These are phyloP conservation scores for Clarias magur DNA, from an alignment of 2,113 vertebrate genomes.

Conservation along the genomic window DNA sequence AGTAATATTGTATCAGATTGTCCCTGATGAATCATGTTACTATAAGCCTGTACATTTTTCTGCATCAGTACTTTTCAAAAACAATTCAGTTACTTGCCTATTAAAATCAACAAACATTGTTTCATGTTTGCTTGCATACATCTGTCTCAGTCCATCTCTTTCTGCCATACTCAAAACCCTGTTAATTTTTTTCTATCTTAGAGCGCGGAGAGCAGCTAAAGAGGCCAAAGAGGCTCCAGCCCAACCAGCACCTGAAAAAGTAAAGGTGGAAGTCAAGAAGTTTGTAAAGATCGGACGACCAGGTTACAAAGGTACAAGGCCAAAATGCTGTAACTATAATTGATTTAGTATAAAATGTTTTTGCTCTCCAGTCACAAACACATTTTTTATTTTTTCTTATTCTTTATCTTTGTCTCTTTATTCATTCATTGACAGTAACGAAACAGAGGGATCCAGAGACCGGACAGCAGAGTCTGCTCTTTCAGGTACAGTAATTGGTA, in stretches of 20 bases:
- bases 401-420: neutral
- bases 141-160: neutral
- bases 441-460: slow-evolving; percentile 94
- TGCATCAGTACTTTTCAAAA: neutral
- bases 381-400: too few species aligned
- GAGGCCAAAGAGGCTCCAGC: slow-evolving; percentile 97
- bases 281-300: slow-evolving; percentile 98
- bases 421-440: slow-evolving; percentile 78
- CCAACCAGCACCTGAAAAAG: slow-evolving; percentile 94
- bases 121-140: neutral
- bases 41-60: neutral
- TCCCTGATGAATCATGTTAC: too few species aligned
- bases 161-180: neutral
- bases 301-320: slow-evolving; percentile 89
- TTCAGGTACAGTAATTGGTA: slow-evolving; percentile 79
- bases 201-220: slow-evolving; percentile 89
- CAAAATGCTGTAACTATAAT: neutral
- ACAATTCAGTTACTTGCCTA: neutral
- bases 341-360: neutral
- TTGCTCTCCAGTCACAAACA: neutral
- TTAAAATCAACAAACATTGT: too few species aligned
- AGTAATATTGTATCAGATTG: too few species aligned
- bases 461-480: slow-evolving; percentile 93
- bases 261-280: slow-evolving; percentile 97
- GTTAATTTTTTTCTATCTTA: slow-evolving; percentile 48